Conservation (phyloP, 2,888 invertebrate genomes). For the Malacosoma neustria region DNA sequence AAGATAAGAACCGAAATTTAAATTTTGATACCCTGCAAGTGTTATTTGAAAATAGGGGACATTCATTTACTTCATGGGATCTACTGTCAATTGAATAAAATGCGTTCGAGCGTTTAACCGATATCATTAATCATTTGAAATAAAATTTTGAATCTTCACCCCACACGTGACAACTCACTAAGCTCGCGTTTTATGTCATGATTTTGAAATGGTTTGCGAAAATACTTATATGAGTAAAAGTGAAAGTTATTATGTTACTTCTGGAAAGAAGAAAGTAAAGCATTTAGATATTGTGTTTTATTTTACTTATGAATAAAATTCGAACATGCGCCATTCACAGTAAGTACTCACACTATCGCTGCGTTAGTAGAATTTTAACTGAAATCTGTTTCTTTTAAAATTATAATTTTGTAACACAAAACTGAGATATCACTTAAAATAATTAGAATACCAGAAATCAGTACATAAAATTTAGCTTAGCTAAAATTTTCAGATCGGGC, state of each 20-base stretch:
- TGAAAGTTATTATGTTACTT: not conserved
- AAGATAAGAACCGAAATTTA: conserved; percentile 31
- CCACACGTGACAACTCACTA: conserved; percentile 20
- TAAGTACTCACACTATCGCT: too few species aligned
- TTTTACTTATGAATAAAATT: too few species aligned
- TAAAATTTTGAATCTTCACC: conserved; percentile 30
- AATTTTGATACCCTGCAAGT: conserved; percentile 36
- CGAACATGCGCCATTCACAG: too few species aligned
- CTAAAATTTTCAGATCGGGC: not conserved
- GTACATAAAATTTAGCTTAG: not conserved
- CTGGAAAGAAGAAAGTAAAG: too few species aligned
- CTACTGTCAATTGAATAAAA: conserved; percentile 55
- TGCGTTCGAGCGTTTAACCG: conserved; percentile 48
- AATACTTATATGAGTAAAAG: conserved; percentile 1
- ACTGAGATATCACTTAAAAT: too few species aligned
- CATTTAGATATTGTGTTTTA: too few species aligned
- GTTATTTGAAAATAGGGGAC: conserved; percentile 41
- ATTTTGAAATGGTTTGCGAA: not conserved
- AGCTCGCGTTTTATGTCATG: conserved; percentile 15
- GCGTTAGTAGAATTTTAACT: too few species aligned
- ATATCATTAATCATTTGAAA: conserved; percentile 63
- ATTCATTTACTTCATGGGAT: conserved; percentile 41
- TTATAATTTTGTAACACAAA: too few species aligned
- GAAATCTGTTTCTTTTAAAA: too few species aligned
- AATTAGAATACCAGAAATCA: too few species aligned